Evolutionary conservation across 2,888 invertebrate species (phyloP).

Genomic region (Caenorhabditis sp.): DNA sequence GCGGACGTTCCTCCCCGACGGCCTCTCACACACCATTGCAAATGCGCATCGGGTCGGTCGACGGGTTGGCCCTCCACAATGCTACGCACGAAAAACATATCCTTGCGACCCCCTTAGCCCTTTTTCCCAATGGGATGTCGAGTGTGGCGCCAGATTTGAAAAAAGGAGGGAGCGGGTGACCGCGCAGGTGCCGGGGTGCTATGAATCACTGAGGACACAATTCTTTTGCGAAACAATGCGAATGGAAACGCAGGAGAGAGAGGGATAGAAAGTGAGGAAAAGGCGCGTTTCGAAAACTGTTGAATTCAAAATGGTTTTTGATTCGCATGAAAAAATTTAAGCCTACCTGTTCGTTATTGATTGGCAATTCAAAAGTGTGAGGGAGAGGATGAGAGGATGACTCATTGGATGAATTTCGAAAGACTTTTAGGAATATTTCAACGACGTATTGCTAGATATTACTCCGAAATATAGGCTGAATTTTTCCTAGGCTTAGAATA

Average conservation of each 20-base stretch:
- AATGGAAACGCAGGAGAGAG: constrained; percentile 19
- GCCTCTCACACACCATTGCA: constrained; percentile 53
- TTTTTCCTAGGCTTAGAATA: no score
- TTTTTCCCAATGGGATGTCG: constrained; percentile 45
- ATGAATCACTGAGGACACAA: constrained; percentile 43
- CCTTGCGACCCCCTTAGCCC: constrained; percentile 26
- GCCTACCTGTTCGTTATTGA: neutral
- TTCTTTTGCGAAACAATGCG: constrained; percentile 38
- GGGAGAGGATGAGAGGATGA: neutral
- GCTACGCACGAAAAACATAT: constrained; percentile 47
- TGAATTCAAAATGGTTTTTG: constrained; percentile 1
- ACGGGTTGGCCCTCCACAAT: constrained; percentile 45
- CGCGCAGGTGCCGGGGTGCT: constrained; percentile 42
- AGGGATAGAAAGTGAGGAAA: constrained; percentile 13
- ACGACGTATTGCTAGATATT: neutral
- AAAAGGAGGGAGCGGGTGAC: constrained; percentile 35
- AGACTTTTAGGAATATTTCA: neutral
- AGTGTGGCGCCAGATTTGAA: constrained; percentile 45
- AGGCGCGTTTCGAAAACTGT: neutral
- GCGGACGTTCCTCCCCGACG: constrained; percentile 42
- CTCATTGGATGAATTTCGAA: neutral
- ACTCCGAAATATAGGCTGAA: no score
- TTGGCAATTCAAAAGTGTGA: neutral
- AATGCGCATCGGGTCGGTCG: constrained; percentile 50
- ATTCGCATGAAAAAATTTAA: neutral